Base-by-base conservation (phyloP, 2,888 invertebrate species). In the Epinotia brunnichana region DNA sequence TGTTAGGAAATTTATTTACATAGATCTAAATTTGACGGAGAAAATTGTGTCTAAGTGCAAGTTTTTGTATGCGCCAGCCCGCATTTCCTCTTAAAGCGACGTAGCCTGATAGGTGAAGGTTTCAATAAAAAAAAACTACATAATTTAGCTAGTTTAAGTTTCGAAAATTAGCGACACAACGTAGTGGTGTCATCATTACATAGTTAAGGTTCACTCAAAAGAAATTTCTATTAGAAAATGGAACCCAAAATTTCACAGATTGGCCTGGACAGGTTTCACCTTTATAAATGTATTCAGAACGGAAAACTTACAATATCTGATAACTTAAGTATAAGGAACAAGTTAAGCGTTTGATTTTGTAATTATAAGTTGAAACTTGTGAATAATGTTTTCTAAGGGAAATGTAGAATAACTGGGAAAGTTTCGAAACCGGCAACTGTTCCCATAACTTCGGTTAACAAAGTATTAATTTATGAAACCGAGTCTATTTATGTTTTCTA, bases 401-500 rank as follows among this genome's bases (percentile, higher is more conserved):
- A 56, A 54, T 69, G 41, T 69, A 44, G 44, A 69, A 69, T 62
- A 62, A 69, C 62, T 62, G 56, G 21, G 60, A 44, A 62, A 69
- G 54, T 69, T n/a, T 3, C 9, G 1, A 53, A 68, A 41, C 53
- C 53, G 53, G 44, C 41, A 35, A 53, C 21, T 35, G 41, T 35
- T 41, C 39, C 35, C 24, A n/a, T 51, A 51, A 54, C 53, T 69
- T 53, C 13, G 24, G 41, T 21, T 11, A 69, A 69, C 61, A 53
- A 53, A 60, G 48, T 59, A 19, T 51, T 57, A 19, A 59, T 68
- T 59, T n/a, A 59, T 48, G 59, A 59, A 68, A 48, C 59, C 11
- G 35, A 70, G 60, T 57, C 62, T 66, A 62, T 74, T 61, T 51
- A 70, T 57, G 67, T 62, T 67, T 70, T 17, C 24, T n/a, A n/a